A percentile compares a stretch with the other conserved stretches of the same genome.
Evolutionary conservation across 1,140 invertebrate species (phyloP).

Genomic region (Drosophila nasuta): DNA sequence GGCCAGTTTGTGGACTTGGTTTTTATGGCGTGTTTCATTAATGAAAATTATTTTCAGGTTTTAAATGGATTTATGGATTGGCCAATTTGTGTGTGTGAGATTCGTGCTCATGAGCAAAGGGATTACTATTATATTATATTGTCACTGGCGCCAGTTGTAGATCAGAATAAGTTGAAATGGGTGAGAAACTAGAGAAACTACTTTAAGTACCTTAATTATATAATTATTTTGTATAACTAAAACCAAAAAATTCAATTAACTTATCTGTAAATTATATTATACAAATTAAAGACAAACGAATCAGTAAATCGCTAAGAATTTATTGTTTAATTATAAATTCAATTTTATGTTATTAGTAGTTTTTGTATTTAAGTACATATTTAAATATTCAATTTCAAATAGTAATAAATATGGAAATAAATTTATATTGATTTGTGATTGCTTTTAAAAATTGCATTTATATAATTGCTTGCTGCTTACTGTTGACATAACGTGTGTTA

Average conservation of each 20-base stretch:
- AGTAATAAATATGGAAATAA: no score
- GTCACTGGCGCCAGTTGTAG: conserved; percentile 17
- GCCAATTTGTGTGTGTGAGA: not conserved
- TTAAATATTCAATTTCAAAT: no score
- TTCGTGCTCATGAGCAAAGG: not conserved
- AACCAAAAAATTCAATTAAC: no score
- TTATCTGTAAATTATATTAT: no score
- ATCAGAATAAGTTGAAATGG: not conserved
- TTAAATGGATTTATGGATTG: conserved; percentile 21
- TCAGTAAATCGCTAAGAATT: no score
- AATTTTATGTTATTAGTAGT: no score
- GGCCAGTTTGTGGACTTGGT: conserved; percentile 37
- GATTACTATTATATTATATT: conserved; percentile 2
- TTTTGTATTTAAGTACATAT: no score
- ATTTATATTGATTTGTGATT: no score
- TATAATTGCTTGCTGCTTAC: no score
- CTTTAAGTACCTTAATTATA: not conserved
- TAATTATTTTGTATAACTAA: no score
- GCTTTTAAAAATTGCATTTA: no score
- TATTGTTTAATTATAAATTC: not conserved
- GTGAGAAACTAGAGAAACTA: not conserved
- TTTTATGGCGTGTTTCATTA: conserved; percentile 60
- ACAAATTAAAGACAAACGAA: no score
- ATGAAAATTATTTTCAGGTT: conserved; percentile 43
- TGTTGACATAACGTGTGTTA: not conserved